Evolutionary conservation across 2,797 vertebrate species (phyloP).

Genomic region (Balearica regulorum): DNA sequence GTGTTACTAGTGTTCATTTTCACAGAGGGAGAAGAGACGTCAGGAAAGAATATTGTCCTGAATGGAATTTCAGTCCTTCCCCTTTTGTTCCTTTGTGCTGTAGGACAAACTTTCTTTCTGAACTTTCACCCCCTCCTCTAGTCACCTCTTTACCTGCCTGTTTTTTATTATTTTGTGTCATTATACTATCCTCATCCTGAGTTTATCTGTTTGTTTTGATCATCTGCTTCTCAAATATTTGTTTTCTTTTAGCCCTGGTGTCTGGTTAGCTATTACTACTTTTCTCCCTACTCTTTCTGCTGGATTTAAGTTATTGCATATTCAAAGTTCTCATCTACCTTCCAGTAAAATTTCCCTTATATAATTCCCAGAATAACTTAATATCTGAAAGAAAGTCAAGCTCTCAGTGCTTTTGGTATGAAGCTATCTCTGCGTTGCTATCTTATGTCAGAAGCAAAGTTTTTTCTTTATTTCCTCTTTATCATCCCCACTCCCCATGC

Average conservation of each 20-base stretch:
- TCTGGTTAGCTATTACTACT: neutral
- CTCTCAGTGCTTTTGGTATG: neutral
- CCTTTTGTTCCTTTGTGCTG: neutral
- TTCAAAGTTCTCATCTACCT: neutral
- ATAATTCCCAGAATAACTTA: neutral
- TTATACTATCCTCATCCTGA: neutral
- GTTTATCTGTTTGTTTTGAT: neutral
- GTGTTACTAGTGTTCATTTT: neutral
- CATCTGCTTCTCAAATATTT: neutral
- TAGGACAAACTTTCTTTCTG: neutral
- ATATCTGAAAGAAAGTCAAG: neutral
- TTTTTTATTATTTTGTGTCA: neutral
- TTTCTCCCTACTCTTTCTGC: neutral
- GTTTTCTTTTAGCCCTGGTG: neutral
- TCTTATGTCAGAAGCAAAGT: neutral
- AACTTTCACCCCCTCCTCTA: neutral
- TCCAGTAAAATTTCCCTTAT: neutral
- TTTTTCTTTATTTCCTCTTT: slow-evolving; percentile 17
- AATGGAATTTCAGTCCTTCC: neutral
- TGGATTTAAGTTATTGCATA: neutral
- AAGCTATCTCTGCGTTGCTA: neutral
- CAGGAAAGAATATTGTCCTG: neutral
- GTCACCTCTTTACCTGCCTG: neutral
- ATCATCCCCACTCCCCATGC: neutral
- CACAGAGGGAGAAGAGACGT: neutral